Conservation (phyloP, 2,113 vertebrate species). For the Sturnira hondurensis region DNA sequence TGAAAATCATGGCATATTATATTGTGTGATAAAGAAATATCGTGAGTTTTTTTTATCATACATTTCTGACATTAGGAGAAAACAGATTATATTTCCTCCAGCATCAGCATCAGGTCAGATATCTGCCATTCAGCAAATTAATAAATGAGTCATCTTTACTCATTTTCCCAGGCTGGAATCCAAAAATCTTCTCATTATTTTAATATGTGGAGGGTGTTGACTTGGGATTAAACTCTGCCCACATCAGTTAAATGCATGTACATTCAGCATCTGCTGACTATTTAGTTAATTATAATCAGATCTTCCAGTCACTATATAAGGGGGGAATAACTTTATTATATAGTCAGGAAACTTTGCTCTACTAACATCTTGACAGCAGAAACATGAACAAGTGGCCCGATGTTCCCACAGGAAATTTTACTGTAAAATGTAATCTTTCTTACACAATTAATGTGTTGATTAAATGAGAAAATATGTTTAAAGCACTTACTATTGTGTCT, state of each 20-base stretch:
- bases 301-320: constrained; percentile 3
- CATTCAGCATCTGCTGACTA: not conserved
- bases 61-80: not conserved
- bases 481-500: not conserved
- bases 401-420: not conserved
- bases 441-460: not conserved
- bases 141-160: constrained; percentile 54
- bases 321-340: not conserved
- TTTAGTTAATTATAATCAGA: constrained; percentile 30
- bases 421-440: not conserved
- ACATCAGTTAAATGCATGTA: constrained; percentile 43
- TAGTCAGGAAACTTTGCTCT: constrained; percentile 20
- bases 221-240: constrained; percentile 34
- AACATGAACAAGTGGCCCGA: not conserved
- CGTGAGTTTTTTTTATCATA: not conserved
- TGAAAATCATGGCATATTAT: not conserved
- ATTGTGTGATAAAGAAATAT: not conserved
- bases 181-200: constrained; percentile 40
- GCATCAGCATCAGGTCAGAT: not conserved
- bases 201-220: constrained; percentile 34
- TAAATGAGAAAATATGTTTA: not conserved
- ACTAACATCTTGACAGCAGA: constrained; percentile 47
- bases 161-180: constrained; percentile 37
- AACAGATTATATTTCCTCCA: not conserved
- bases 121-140: constrained; percentile 37